Conservation (phyloP, 2,797 vertebrate species). For the Philypnodon macrostomus region DNA sequence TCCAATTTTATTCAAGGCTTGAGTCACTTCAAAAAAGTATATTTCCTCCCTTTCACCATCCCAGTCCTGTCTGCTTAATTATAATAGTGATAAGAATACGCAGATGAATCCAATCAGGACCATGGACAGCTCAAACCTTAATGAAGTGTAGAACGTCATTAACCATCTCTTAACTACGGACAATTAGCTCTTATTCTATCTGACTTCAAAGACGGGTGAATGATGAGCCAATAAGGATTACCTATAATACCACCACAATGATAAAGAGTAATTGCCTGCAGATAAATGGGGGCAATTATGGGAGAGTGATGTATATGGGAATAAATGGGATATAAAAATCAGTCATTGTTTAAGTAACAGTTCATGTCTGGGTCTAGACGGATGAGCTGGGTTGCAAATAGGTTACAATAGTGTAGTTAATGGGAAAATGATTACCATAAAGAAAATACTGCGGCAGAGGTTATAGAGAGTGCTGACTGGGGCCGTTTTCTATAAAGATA, state of each 20-base stretch:
- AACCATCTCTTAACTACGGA: conserved; percentile 20
- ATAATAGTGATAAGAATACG: conserved; percentile 19
- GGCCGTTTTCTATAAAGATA: conserved; percentile 18
- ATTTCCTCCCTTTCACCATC: neutral
- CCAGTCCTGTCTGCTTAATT: conserved; percentile 5
- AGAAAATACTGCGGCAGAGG: neutral
- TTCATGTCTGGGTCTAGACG: conserved; percentile 14
- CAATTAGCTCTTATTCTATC: conserved; percentile 42
- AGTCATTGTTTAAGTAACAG: conserved; percentile 21
- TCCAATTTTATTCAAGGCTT: neutral
- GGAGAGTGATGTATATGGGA: conserved; percentile 28
- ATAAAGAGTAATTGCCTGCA: conserved; percentile 43
- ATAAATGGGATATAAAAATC: conserved; percentile 38
- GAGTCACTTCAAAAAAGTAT: conserved; percentile 3
- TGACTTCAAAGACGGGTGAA: conserved; percentile 19
- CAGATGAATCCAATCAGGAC: conserved; percentile 38
- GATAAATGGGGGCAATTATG: conserved; percentile 48
- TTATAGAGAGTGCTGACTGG: conserved; percentile 27
- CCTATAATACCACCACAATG: conserved; percentile 31
- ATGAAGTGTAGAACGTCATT: conserved; percentile 31
- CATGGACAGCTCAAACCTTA: conserved; percentile 16
- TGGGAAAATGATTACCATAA: conserved; percentile 1
- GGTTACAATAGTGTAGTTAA: conserved; percentile 1
- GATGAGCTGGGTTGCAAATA: conserved; percentile 21
- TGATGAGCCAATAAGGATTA: conserved; percentile 22